Base-by-base conservation (phyloP, 2,888 invertebrate genomes). In the Smittia sp. region DNA sequence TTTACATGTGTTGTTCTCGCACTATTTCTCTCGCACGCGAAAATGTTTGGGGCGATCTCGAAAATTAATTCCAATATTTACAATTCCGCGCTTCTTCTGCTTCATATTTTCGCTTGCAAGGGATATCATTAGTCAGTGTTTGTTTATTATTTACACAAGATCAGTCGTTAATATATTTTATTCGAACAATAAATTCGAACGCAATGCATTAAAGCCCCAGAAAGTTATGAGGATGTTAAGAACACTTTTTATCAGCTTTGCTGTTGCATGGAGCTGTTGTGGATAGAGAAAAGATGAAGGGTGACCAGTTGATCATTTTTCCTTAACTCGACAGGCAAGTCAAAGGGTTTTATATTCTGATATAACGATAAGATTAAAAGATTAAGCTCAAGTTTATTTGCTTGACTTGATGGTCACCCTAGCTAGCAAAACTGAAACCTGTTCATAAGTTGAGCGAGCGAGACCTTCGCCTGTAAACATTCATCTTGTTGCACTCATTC, bases 101-200 rank as follows among this genome's bases (percentile, higher is more conserved):
- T 58, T 32, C 25, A 63, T 63, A 63, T 41, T 41, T 41, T 67
- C n/a, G 15, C 27, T n/a, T 15, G 24, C 69, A 25, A n/a, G 22
- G 27, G 69, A 69, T 62, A 72, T 72, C 72, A 72, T 72, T 72
- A 72, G 72, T 72, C 72, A 72, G 72, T 62, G 62, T 72, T 62
- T 72, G 72, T 72, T 62, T 72, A 62, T 72, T 52, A 54, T 62
- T 54, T 62, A 72, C 41, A 62, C 18, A 32, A 72, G 62, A 72
- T 62, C 38, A 72, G 72, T 58, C 72, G 58, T 58, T 72, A 62
- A 72, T 69, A 69, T 69, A 72, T 62, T 72, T 72, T 72, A 62
- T 58, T 72, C 24, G 38, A 39, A 58, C 58, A 15, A 62, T 62
- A 72, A 72, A 69, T 69, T 69, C 13, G 6, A 22, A 32, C 4